A percentile compares a stretch with the other conserved stretches of the same genome.
Evolutionary conservation across 2,797 vertebrate species (phyloP).

Genomic region (Urophycis tenuis): DNA sequence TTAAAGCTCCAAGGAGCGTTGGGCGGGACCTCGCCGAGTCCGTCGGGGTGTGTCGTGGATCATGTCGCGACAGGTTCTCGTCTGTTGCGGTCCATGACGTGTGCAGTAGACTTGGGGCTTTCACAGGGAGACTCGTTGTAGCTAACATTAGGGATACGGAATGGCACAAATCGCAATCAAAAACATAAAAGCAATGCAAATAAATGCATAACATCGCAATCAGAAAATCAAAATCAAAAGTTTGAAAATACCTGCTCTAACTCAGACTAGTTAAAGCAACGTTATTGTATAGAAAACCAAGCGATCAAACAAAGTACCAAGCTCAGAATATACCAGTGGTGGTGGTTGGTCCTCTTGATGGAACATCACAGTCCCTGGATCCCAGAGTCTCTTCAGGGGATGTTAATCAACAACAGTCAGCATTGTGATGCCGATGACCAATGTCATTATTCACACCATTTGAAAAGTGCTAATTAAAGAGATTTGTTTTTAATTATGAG

Average conservation of each 20-base stretch:
- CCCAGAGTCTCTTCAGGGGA: not conserved
- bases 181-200: not conserved
- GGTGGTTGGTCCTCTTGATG: not conserved
- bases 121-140: no score
- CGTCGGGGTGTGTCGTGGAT: no score
- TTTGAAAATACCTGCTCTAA: not conserved
- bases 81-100: no score
- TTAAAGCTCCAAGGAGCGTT: no score
- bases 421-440: not conserved
- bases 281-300: no score
- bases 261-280: no score
- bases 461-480: not conserved
- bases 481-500: not conserved
- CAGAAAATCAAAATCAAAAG: no score
- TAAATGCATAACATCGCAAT: not conserved
- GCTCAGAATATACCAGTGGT: not conserved
- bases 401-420: not conserved
- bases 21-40: no score
- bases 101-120: no score
- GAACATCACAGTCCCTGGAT: not conserved
- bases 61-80: no score
- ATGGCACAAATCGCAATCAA: no score
- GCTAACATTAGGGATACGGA: no score
- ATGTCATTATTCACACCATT: not conserved
- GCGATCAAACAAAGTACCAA: not conserved